A percentile compares a stretch with the other conserved stretches of the same genome.
phyloP scores from a whole-genome alignment of 1,140 invertebrate genomes.

The Heterodera carotae region DNA sequence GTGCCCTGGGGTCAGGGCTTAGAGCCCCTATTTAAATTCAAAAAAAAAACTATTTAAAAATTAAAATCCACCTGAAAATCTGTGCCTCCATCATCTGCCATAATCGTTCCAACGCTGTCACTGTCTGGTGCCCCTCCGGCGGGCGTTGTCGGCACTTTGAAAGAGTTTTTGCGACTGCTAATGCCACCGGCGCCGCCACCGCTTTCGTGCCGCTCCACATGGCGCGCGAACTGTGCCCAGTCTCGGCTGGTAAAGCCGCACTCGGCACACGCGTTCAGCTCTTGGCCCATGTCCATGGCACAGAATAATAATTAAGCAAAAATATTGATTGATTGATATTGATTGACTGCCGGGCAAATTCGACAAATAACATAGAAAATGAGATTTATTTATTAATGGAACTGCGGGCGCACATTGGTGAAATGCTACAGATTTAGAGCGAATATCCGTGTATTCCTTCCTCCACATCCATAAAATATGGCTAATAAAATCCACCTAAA shows the following conservation, averaged over 20 bases:
- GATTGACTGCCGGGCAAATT: too few species aligned
- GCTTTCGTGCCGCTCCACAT: constrained; percentile 33
- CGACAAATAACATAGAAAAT: too few species aligned
- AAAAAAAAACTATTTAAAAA: not conserved
- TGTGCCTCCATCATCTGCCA: not conserved
- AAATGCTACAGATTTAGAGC: too few species aligned
- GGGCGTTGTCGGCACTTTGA: not conserved
- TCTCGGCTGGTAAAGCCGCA: constrained; percentile 33
- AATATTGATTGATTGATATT: too few species aligned
- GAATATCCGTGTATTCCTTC: too few species aligned
- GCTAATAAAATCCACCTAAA: too few species aligned
- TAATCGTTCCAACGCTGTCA: not conserved
- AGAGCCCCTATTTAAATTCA: too few species aligned
- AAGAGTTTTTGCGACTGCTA: constrained; percentile 2
- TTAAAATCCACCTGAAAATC: constrained; percentile 8
- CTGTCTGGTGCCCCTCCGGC: not conserved
- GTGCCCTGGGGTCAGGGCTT: too few species aligned
- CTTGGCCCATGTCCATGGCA: not conserved
- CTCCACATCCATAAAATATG: too few species aligned
- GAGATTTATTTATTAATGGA: too few species aligned
- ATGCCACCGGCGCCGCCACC: not conserved
- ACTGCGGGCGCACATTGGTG: too few species aligned
- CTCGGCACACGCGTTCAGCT: constrained; percentile 34
- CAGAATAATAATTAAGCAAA: too few species aligned
- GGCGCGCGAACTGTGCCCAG: constrained; percentile 19